phyloP scores from a whole-genome alignment of 1,140 invertebrate genomes.

The Cydia amplana region DNA sequence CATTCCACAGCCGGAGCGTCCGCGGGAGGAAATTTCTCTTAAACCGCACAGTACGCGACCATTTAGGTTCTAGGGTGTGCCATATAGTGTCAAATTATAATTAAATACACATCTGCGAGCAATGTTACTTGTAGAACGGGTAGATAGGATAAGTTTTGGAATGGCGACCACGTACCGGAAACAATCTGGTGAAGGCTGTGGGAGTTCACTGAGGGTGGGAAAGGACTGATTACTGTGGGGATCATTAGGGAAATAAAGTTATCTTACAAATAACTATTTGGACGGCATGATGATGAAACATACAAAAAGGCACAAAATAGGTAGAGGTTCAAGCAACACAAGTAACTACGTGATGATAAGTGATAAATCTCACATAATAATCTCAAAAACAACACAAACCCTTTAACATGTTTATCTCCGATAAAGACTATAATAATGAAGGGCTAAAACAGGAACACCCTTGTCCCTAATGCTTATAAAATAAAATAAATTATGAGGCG shows the following conservation, averaged over 20 bases:
- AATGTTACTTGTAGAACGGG: neutral
- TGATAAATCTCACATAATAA: too few species aligned
- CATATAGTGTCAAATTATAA: neutral
- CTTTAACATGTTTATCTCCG: neutral
- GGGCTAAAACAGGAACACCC: neutral
- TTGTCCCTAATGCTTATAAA: conserved; percentile 3
- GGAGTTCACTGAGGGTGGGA: neutral
- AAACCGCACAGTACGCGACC: too few species aligned
- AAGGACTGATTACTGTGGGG: neutral
- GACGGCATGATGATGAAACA: neutral
- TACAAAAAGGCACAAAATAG: neutral
- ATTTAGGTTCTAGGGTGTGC: too few species aligned
- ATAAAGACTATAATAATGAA: neutral
- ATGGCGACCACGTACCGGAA: conserved; percentile 10
- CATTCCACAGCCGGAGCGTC: too few species aligned
- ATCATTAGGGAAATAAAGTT: neutral
- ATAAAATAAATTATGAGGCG: conserved; percentile 12
- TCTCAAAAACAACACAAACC: too few species aligned
- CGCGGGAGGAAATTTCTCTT: too few species aligned
- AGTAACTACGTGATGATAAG: too few species aligned
- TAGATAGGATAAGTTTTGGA: neutral
- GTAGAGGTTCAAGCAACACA: neutral
- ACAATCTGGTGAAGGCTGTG: neutral
- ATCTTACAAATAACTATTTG: neutral
- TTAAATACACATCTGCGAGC: neutral